Percentiles rank a stretch among this genome's conserved stretches.
phyloP scores from a whole-genome alignment of 2,113 vertebrate genomes.

The Pomatorhinus ruficollis region DNA sequence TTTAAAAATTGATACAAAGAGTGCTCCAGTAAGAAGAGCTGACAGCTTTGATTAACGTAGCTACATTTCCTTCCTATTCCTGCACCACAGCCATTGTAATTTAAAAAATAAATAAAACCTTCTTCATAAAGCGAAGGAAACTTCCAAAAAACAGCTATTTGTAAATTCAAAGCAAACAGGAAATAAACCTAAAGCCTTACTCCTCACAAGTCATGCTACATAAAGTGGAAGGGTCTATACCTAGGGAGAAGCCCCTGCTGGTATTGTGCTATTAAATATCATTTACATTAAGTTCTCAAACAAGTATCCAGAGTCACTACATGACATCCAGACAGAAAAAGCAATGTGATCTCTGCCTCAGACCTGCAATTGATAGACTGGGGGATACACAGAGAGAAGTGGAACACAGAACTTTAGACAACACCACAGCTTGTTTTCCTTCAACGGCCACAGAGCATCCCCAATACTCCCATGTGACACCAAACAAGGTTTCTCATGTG shows the following conservation, averaged over 20 bases:
- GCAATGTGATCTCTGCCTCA: neutral
- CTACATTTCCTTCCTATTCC: neutral
- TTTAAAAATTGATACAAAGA: constrained; percentile 56
- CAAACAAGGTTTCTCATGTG: neutral
- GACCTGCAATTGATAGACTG: accelerated
- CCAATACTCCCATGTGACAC: neutral
- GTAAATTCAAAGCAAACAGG: neutral
- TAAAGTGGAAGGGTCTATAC: neutral
- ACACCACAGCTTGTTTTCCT: neutral
- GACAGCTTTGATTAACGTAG: neutral
- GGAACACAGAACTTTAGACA: neutral
- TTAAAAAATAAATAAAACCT: neutral
- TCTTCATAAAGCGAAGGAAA: neutral
- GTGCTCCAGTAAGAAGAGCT: neutral
- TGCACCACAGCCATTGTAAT: neutral
- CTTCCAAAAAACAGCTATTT: neutral
- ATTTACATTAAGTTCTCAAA: neutral
- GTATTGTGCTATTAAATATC: neutral
- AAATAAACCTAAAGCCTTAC: neutral
- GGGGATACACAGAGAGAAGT: neutral
- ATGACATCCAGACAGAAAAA: neutral
- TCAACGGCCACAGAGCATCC: neutral
- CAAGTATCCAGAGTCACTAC: neutral
- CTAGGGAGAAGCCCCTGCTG: neutral
- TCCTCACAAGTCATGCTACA: neutral